Evolutionary conservation across 1,140 invertebrate species (phyloP).

Genomic region (Goniozus legneri): DNA sequence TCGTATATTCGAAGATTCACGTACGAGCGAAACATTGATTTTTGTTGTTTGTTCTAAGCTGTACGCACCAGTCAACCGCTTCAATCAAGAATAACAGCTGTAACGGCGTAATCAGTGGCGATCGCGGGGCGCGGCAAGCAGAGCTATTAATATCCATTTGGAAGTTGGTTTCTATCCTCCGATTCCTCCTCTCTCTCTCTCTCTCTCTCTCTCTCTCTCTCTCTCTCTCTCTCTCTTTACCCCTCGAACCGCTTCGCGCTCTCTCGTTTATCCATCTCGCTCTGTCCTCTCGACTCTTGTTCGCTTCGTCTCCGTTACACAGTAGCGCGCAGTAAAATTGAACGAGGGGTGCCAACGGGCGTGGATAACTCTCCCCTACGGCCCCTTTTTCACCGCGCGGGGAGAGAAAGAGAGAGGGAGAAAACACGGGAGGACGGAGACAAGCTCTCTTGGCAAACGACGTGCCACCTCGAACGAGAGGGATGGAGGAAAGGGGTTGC

Average conservation of each 20-base stretch:
- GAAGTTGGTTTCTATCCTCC: slow-evolving; percentile 25
- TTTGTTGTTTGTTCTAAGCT: too few species aligned
- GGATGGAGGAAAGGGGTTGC: slow-evolving; percentile 27
- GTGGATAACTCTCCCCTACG: slow-evolving; percentile 13
- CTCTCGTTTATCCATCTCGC: background rate
- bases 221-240: too few species aligned
- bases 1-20: too few species aligned
- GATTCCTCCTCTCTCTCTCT: slow-evolving; percentile 14
- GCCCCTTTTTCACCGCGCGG: background rate
- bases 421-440: slow-evolving; percentile 1
- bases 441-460: slow-evolving; percentile 3
- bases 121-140: slow-evolving; percentile 33
- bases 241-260: background rate
- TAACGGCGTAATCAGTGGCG: slow-evolving; percentile 46
- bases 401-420: background rate
- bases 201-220: background rate
- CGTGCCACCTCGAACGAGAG: slow-evolving; percentile 5
- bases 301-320: slow-evolving; percentile 6
- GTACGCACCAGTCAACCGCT: slow-evolving; percentile 31
- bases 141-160: slow-evolving; percentile 50
- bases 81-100: slow-evolving; percentile 49
- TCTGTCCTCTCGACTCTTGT: slow-evolving; percentile 15
- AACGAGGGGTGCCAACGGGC: slow-evolving; percentile 14
- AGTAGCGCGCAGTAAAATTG: slow-evolving; percentile 21
- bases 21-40: too few species aligned